These are phyloP conservation scores for Python bivittatus DNA, from an alignment of 2,113 vertebrate species.

Conservation along the genomic window DNA sequence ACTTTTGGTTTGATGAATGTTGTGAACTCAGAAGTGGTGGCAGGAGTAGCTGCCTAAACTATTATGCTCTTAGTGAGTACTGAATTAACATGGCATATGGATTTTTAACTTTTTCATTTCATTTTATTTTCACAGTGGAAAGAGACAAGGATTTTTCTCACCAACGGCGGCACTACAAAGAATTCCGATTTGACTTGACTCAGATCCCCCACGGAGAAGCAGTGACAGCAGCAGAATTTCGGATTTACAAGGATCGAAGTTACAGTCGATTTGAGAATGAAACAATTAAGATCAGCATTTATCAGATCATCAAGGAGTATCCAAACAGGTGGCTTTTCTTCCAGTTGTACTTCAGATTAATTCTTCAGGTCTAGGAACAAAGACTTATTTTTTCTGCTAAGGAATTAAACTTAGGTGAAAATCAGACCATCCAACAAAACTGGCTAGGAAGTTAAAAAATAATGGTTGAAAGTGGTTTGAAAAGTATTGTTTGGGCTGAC, in stretches of 20 bases:
- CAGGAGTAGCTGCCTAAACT: constrained; percentile 69
- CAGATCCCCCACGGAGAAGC: constrained; percentile 95
- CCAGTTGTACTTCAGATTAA: background rate
- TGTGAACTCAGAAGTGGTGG: constrained; percentile 65
- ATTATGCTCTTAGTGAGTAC: constrained; percentile 53
- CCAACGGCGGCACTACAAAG: constrained; percentile 95
- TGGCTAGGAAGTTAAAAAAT: background rate
- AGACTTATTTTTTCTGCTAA: background rate
- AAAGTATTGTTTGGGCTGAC: background rate
- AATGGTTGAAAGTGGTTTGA: background rate
- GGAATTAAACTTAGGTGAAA: background rate
- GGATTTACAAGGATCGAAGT: constrained; percentile 95
- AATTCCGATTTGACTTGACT: constrained; percentile 97
- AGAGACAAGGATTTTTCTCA: constrained; percentile 98
- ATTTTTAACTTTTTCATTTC: constrained; percentile 47
- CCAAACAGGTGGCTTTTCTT: constrained; percentile 82
- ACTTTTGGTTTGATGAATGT: constrained; percentile 66
- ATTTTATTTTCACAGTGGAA: constrained; percentile 82
- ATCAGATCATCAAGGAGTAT: constrained; percentile 96
- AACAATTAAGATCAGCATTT: constrained; percentile 91
- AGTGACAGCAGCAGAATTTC: constrained; percentile 95
- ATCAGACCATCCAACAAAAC: background rate
- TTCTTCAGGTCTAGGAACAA: background rate
- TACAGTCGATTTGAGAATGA: constrained; percentile 88
- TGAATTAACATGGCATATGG: constrained; percentile 52